Percentiles rank a stretch among this genome's conserved stretches.
These are phyloP conservation scores for Oreotrochilus melanogaster DNA, from an alignment of 2,113 vertebrate species.

Conservation along the genomic window DNA sequence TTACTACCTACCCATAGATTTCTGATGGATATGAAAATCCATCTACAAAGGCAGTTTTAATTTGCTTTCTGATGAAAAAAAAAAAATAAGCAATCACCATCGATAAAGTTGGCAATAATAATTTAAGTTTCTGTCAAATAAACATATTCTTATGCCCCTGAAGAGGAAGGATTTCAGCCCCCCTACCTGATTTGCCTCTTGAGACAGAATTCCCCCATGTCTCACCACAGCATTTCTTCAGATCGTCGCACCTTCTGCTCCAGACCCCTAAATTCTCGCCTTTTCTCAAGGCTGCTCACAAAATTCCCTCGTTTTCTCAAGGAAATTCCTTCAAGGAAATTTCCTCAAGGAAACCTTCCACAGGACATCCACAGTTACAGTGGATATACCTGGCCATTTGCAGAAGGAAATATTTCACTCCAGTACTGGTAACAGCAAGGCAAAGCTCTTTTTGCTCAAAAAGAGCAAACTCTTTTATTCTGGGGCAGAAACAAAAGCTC, in stretches of 20 bases:
- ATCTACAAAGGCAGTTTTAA: background rate
- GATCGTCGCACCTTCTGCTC: too few relatives aligned
- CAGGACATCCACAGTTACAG: accelerated
- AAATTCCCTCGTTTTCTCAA: background rate
- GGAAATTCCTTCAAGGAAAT: too few relatives aligned
- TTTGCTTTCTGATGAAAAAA: background rate
- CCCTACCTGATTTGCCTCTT: background rate
- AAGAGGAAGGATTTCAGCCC: background rate
- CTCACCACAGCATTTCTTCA: background rate
- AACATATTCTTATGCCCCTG: background rate
- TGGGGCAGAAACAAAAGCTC: background rate
- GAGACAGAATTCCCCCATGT: background rate
- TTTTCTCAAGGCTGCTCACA: background rate
- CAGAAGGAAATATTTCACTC: background rate
- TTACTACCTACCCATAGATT: background rate
- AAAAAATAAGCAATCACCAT: background rate
- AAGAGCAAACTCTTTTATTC: too few relatives aligned
- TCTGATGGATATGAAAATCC: background rate
- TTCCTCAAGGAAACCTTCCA: too few relatives aligned
- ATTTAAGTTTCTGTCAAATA: background rate
- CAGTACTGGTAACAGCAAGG: background rate
- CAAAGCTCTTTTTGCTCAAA: too few relatives aligned
- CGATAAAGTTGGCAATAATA: background rate
- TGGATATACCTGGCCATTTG: too few relatives aligned
- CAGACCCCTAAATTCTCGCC: background rate